Evolutionary conservation across 2,797 vertebrate species (phyloP).

Genomic region (Chrysocyon brachyurus): DNA sequence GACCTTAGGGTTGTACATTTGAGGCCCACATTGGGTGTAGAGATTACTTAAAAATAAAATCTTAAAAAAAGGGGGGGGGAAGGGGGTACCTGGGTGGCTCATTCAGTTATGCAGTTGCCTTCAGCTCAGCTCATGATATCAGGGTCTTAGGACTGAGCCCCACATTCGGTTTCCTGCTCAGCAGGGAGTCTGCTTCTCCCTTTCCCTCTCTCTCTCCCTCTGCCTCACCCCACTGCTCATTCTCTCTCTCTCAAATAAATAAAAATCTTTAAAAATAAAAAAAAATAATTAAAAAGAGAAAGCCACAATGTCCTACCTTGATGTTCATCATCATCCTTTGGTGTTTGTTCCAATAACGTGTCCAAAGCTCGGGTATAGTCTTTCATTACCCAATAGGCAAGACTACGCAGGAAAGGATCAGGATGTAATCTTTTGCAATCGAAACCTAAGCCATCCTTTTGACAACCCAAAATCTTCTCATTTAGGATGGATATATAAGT

Average conservation of each 20-base stretch:
- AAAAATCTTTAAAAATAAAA: too few relatives aligned
- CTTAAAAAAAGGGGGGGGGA: not conserved
- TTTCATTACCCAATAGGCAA: conserved; percentile 99
- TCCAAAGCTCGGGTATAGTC: conserved; percentile 96
- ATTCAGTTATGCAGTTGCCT: too few relatives aligned
- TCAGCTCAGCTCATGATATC: too few relatives aligned
- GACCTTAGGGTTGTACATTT: not conserved
- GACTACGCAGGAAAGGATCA: conserved; percentile 98
- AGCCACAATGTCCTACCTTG: conserved; percentile 89
- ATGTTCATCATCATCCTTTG: conserved; percentile 96
- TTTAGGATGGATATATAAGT: conserved; percentile 96
- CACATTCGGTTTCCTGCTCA: too few relatives aligned
- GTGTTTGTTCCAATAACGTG: conserved; percentile 96
- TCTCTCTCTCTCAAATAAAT: too few relatives aligned
- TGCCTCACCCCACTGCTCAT: too few relatives aligned
- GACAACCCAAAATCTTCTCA: conserved; percentile 96
- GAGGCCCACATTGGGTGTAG: not conserved
- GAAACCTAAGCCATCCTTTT: conserved; percentile 93
- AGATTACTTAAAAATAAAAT: not conserved
- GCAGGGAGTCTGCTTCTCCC: too few relatives aligned
- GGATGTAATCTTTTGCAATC: conserved; percentile 94
- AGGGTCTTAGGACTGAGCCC: too few relatives aligned
- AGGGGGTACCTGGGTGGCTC: too few relatives aligned
- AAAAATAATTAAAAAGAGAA: conserved; percentile 5
- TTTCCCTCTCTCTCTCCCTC: too few relatives aligned